These are phyloP conservation scores for Tipula lateralis DNA, from an alignment of 2,888 invertebrate species.

Conservation along the genomic window DNA sequence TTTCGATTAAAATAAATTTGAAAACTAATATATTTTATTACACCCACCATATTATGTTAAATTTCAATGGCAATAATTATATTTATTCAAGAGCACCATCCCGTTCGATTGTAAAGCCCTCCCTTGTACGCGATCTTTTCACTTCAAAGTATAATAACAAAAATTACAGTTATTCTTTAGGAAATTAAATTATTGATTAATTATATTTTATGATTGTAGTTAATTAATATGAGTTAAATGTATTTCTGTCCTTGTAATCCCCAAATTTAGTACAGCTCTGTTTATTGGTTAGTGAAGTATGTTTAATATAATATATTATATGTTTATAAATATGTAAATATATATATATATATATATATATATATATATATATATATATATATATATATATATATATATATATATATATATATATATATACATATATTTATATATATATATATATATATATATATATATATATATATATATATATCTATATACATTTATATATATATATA, in stretches of 20 bases:
- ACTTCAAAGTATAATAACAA: slow-evolving; percentile 47
- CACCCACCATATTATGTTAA: background rate
- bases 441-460: no score
- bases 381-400: no score
- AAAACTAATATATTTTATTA: background rate
- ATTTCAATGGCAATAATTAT: slow-evolving; percentile 31
- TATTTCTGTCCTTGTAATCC: background rate
- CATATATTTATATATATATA: no score
- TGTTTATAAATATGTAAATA: no score
- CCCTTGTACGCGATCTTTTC: slow-evolving; percentile 73
- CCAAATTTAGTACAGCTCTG: background rate
- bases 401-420: no score
- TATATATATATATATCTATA: no score
- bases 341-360: no score
- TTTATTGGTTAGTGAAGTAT: background rate
- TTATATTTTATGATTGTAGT: background rate
- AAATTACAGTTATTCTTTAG: background rate
- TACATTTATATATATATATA: no score
- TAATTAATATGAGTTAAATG: background rate
- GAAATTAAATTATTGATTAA: background rate
- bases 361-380: no score
- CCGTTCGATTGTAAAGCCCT: slow-evolving; percentile 61
- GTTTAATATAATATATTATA: background rate
- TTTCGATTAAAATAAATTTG: background rate
- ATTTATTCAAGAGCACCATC: slow-evolving; percentile 48